Percentiles rank a stretch among this genome's conserved stretches.
Conservation (phyloP, 2,113 vertebrate genomes). For the Cephalopholis sonnerati region DNA sequence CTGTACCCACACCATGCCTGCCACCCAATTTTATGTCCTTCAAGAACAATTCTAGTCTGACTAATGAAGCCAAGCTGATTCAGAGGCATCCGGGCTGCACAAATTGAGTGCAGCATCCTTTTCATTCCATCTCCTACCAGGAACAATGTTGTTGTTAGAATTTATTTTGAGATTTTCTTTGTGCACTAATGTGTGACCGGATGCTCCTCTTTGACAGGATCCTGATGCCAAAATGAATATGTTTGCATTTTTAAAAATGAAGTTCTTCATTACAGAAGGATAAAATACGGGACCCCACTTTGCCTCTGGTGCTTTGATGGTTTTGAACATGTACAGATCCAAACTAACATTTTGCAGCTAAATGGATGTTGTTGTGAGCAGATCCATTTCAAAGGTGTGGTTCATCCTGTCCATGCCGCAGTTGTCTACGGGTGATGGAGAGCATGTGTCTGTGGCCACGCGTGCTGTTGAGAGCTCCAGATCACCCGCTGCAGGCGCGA, state of each 20-base stretch:
- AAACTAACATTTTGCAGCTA: not conserved
- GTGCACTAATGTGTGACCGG: slow-evolving; percentile 30
- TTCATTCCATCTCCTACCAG: slow-evolving; percentile 29
- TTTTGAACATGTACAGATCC: not conserved
- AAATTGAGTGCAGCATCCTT: slow-evolving; percentile 58
- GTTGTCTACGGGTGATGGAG: slow-evolving; percentile 74
- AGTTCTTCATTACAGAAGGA: slow-evolving; percentile 14
- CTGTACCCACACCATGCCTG: slow-evolving; percentile 29
- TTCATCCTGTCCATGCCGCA: slow-evolving; percentile 34
- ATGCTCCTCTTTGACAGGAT: slow-evolving; percentile 31
- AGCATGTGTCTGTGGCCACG: slow-evolving; percentile 72
- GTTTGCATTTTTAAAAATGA: slow-evolving; percentile 31
- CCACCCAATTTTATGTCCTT: slow-evolving; percentile 56
- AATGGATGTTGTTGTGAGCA: slow-evolving; percentile 36
- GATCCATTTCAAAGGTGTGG: slow-evolving; percentile 52
- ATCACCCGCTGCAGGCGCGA: slow-evolving; percentile 75
- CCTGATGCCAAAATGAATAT: slow-evolving; percentile 19
- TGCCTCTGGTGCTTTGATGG: not conserved
- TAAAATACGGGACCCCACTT: not conserved
- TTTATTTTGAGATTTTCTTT: slow-evolving; percentile 29
- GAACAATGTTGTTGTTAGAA: slow-evolving; percentile 35
- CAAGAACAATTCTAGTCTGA: slow-evolving; percentile 61
- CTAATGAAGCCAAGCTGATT: slow-evolving; percentile 69
- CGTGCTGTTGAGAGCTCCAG: slow-evolving; percentile 61
- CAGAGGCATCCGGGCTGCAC: slow-evolving; percentile 54